Evolutionary conservation across 1,140 invertebrate species (phyloP).

Genomic region (Anastrepha obliqua): DNA sequence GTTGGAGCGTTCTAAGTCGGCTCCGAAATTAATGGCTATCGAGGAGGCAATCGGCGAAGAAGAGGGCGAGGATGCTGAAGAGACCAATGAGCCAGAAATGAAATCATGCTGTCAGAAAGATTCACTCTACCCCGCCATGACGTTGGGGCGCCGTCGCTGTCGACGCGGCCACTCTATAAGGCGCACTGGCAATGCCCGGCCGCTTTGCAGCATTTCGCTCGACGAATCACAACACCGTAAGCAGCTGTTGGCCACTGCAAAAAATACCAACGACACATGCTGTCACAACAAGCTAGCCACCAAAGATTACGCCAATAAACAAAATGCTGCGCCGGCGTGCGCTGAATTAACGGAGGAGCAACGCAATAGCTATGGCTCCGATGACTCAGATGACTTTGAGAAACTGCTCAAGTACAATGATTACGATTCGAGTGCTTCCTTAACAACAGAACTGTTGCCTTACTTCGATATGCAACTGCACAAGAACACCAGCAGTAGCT

Average conservation of each 20-base stretch:
- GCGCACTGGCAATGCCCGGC: slow-evolving; percentile 66
- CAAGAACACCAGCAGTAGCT: slow-evolving; percentile 66
- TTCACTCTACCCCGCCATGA: slow-evolving; percentile 75
- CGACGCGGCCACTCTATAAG: slow-evolving; percentile 71
- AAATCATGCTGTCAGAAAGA: slow-evolving; percentile 73
- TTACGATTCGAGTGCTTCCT: slow-evolving; percentile 64
- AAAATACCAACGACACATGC: background rate
- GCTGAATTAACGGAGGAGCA: slow-evolving; percentile 8
- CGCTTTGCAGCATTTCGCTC: slow-evolving; percentile 12
- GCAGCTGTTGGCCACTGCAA: background rate
- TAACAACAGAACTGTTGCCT: slow-evolving; percentile 70
- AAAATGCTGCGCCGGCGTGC: background rate
- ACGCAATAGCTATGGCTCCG: slow-evolving; percentile 62
- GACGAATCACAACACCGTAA: slow-evolving; percentile 47
- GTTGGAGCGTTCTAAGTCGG: slow-evolving; percentile 94
- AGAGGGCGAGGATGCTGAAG: slow-evolving; percentile 80
- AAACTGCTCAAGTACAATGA: slow-evolving; percentile 70
- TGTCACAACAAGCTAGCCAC: slow-evolving; percentile 21
- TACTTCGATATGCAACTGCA: slow-evolving; percentile 74
- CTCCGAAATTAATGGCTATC: slow-evolving; percentile 94
- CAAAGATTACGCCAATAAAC: slow-evolving; percentile 42
- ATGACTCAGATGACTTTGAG: slow-evolving; percentile 72
- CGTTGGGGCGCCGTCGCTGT: slow-evolving; percentile 73
- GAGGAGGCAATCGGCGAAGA: slow-evolving; percentile 93
- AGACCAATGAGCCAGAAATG: slow-evolving; percentile 73